Base-by-base conservation (phyloP, 1,140 invertebrate species). In the Coboldia fuscipes region DNA sequence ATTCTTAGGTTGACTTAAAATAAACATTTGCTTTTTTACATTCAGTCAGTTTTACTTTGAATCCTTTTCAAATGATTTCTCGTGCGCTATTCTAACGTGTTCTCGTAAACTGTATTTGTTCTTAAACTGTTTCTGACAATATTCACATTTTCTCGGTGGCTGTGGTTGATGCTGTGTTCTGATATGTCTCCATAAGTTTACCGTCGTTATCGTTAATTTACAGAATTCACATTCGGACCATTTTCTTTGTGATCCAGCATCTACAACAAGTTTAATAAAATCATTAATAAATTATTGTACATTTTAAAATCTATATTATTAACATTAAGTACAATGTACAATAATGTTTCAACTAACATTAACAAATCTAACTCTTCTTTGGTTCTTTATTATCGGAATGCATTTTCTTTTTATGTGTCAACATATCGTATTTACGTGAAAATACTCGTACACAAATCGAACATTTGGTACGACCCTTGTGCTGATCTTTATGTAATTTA, bases 401-500 rank as follows among this genome's bases (percentile, higher is more conserved):
- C 45, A 70, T 68, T 41, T 61, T 60, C 46, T 63, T 54, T 20
- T 70, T 50, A 40, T 71, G 68, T 39, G 62, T 60, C 41, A 62
- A 63, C 66, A 70, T 68, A 37, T 69, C 66, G 47, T 71, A 70
- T 40, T 62, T 68, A 33, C 68, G 55, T 45, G 65, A 70, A 45
- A 71, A 67, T 34, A 66, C 66, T 34, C 65, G 58, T 22, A 62
- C 59, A 40, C 68, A 72, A 38, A 68, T 62, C 17, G 65, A 65
- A 38, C 67, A 72, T 43, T 63, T 63, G 7, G 68, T 77, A 53
- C 77, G 72, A 22, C 76, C 76, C 33, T 71, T 73, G 48, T 81
- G 76, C 38, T 72, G 69, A 47, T 76, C 65, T 48, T 75, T 75
- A 47, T 81, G 77, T 6, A 76, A 66, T 35, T 72, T 68, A 29